A percentile compares a stretch with the other conserved stretches of the same genome.
phyloP scores from a whole-genome alignment of 2,113 vertebrate genomes.

The Falco punctatus region DNA sequence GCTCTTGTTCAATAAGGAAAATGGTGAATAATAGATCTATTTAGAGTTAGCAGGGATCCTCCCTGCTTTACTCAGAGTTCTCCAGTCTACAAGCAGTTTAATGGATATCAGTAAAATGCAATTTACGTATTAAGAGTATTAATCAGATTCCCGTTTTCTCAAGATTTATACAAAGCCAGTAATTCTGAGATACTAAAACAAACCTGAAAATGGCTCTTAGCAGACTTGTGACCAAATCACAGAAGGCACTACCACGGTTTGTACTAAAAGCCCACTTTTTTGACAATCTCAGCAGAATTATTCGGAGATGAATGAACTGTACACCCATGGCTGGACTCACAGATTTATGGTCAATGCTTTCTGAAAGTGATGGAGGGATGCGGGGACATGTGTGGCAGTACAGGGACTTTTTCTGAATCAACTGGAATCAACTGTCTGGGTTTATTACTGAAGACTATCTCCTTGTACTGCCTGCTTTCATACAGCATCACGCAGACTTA shows the following conservation, averaged over 20 bases:
- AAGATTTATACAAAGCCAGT: rapidly evolving
- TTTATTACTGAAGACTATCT: neutral
- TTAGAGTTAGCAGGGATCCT: neutral
- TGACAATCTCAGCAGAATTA: neutral
- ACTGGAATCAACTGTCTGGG: neutral
- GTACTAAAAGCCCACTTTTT: neutral
- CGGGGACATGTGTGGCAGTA: rapidly evolving
- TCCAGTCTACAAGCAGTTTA: rapidly evolving
- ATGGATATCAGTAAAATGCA: neutral
- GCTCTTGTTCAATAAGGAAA: neutral
- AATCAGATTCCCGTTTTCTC: neutral
- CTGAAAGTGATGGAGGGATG: rapidly evolving
- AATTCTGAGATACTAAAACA: neutral
- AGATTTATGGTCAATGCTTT: neutral
- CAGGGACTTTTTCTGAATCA: neutral
- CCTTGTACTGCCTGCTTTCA: neutral
- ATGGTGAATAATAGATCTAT: neutral
- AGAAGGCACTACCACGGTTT: neutral
- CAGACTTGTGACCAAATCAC: neutral
- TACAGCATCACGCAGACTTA: neutral
- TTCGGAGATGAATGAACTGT: rapidly evolving
- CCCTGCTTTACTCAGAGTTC: neutral
- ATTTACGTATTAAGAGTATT: neutral
- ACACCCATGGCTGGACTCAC: rapidly evolving
- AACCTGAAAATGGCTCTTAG: neutral